Evolutionary conservation across 2,113 vertebrate genomes (phyloP).

Genomic region (Muntiacus reevesi): DNA sequence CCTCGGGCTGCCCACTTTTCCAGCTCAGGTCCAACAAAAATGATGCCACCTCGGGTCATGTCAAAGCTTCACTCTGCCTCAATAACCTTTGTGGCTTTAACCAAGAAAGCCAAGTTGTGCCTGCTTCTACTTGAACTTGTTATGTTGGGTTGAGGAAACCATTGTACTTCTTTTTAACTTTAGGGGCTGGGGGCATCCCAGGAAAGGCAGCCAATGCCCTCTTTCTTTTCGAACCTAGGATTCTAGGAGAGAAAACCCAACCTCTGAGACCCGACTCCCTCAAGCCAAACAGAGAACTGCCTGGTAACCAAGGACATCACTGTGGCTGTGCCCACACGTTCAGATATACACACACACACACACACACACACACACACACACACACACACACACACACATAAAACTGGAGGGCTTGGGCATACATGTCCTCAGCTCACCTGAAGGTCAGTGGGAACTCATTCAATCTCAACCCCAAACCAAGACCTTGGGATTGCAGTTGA

Average conservation of each 20-base stretch:
- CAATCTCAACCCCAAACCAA: conserved; percentile 20
- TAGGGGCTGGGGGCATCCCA: background rate
- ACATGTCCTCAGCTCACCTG: background rate
- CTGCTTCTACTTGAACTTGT: conserved; percentile 42
- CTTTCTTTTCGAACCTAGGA: conserved; percentile 33
- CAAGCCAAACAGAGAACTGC: conserved; percentile 37
- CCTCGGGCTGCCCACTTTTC: conserved; percentile 6
- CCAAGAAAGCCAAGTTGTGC: conserved; percentile 19
- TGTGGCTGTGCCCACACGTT: background rate
- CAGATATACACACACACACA: background rate
- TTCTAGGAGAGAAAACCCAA: background rate
- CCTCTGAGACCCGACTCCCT: background rate
- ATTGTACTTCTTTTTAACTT: conserved; percentile 37
- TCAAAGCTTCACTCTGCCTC: conserved; percentile 30
- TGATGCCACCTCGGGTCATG: background rate
- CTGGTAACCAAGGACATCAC: background rate
- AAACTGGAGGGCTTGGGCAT: background rate
- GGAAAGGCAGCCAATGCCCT: background rate
- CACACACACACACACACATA: background rate
- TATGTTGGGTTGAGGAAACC: conserved; percentile 11
- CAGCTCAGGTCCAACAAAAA: conserved; percentile 8
- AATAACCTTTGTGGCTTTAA: conserved; percentile 18
- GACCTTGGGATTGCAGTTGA: background rate
- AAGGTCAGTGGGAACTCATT: background rate
- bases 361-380: too few species aligned